Evolutionary conservation across 2,113 vertebrate genomes (phyloP), one percentile per base, ranked within the genome.

Genomic region (Xiphorhynchus elegans): DNA sequence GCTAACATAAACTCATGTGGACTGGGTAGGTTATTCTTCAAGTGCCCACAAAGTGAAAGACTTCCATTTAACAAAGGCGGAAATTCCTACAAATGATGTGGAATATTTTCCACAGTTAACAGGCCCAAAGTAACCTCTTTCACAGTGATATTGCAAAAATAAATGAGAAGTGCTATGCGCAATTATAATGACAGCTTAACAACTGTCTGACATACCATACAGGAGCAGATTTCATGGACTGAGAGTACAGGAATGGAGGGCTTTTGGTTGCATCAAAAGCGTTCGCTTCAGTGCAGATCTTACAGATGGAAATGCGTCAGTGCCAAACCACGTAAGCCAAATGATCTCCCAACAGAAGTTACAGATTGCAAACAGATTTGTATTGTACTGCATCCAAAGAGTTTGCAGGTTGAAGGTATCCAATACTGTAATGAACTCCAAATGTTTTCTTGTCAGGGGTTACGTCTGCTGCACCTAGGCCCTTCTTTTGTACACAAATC

Each of bases 61-160:
- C 31, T 72, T 73, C 79, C 24, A 79, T 91, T 89, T 91, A 87
- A 87, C 46, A 64, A 78, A 95, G 70, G 62, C 95, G 47, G 58
- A 91, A 83, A 87, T 92, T 84, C 28, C 89, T 52, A 69, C 23
- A 95, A 96, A 92, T 12, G 1, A 3, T 35, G 35, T 80, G n/a
- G 66, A 93, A 84, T 10, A 10, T 31, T 85, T 92, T 92, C 78
- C 80, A 91, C 26, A 93, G 77, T 91, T 90, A 70, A 55, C 59
- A 85, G 63, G 64, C 35, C 56, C 24, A 55, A 81, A 89, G 31
- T 31, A 72, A 91, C 29, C 86, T 84, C 10, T 29, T 44, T 84
- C 47, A 59, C 12, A 37, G 31, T 40, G 55, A 35, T 10, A 68
- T 42, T 80, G 42, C 11, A 67, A 84, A 95, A 87, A 59, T 20